Evolutionary conservation across 2,888 invertebrate genomes (phyloP).

Genomic region (Latrodectus elegans): DNA sequence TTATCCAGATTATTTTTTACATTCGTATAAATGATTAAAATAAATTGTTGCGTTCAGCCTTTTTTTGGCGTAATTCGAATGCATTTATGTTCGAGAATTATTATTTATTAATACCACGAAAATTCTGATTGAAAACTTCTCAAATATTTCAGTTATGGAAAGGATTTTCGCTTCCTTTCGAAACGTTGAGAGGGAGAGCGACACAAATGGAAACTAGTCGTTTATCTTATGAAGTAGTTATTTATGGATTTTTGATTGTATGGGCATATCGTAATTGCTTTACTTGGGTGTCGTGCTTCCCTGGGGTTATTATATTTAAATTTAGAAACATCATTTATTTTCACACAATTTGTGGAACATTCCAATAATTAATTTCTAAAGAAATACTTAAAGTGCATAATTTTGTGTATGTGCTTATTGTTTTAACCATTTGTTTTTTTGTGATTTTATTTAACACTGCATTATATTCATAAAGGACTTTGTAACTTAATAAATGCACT

Average conservation of each 20-base stretch:
- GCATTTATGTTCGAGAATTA: too few relatives aligned
- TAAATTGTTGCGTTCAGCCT: too few relatives aligned
- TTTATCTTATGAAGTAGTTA: neutral
- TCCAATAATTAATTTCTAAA: neutral
- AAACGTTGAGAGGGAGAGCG: too few relatives aligned
- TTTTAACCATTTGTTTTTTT: neutral
- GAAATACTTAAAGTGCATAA: neutral
- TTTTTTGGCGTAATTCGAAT: too few relatives aligned
- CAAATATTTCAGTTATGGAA: too few relatives aligned
- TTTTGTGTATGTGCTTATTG: neutral
- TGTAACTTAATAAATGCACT: neutral
- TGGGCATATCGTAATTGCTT: neutral
- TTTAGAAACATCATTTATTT: neutral
- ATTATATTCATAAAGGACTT: neutral
- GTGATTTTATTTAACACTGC: conserved; percentile 4
- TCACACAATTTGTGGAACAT: neutral
- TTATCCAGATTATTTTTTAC: too few relatives aligned
- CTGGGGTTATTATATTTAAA: neutral
- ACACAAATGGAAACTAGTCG: neutral
- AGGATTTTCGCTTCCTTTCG: too few relatives aligned
- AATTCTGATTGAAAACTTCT: too few relatives aligned
- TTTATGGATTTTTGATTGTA: neutral
- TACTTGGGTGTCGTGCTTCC: neutral
- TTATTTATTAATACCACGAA: too few relatives aligned
- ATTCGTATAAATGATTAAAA: too few relatives aligned